These are phyloP conservation scores for Cyclargus thomasi DNA, from an alignment of 1,140 invertebrate species.

Conservation along the genomic window DNA sequence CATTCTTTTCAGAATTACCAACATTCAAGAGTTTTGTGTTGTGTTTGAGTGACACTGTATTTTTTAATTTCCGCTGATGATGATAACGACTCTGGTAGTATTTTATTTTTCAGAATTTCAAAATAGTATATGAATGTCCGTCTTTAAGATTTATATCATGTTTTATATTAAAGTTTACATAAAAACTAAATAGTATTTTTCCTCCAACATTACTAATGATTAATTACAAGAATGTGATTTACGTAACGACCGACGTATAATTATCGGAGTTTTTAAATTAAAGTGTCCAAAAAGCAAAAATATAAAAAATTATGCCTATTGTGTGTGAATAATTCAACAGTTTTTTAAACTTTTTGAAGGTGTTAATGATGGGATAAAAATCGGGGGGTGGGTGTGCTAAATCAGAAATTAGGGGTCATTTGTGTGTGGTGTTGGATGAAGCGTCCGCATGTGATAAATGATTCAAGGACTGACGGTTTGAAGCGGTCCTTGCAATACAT, in stretches of 20 bases:
- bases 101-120: neutral
- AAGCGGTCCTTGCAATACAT: neutral
- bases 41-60: too few species aligned
- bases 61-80: too few species aligned
- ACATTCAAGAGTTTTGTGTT: too few species aligned
- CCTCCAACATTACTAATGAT: neutral
- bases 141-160: neutral
- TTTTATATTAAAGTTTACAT: neutral
- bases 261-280: neutral
- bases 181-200: neutral
- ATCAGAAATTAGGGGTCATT: slow-evolving; percentile 60
- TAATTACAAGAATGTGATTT: neutral
- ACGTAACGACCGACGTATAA: neutral
- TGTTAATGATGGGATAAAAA: slow-evolving; percentile 13
- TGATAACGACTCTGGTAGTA: neutral
- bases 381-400: slow-evolving; percentile 55
- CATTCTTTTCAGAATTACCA: too few species aligned
- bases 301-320: neutral
- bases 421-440: slow-evolving; percentile 19
- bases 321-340: too few species aligned
- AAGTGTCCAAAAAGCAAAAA: neutral
- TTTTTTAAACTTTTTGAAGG: neutral
- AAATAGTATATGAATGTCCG: neutral
- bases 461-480: neutral
- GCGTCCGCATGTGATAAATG: slow-evolving; percentile 13